Conservation (phyloP, 2,113 vertebrate species). For the Syngnathus scovelli region DNA sequence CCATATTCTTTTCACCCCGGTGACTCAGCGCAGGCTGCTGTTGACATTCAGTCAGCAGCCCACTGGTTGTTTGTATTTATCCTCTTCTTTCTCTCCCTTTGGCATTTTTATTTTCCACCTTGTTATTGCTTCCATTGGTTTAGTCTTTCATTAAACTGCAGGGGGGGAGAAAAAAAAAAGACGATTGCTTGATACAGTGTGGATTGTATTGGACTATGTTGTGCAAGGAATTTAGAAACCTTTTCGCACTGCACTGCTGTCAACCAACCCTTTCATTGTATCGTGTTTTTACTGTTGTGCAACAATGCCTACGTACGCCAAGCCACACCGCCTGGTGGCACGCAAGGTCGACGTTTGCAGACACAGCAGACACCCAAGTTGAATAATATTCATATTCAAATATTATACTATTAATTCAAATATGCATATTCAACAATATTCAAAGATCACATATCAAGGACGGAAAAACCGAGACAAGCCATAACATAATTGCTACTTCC, state of each 20-base stretch:
- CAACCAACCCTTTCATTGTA: background rate
- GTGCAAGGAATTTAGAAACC: background rate
- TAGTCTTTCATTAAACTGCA: constrained; percentile 18
- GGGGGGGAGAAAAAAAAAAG: constrained; percentile 8
- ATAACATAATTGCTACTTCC: too few relatives aligned
- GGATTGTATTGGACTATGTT: background rate
- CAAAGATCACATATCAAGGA: too few relatives aligned
- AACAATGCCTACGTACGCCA: too few relatives aligned
- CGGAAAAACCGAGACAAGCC: too few relatives aligned
- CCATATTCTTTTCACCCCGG: constrained; percentile 46
- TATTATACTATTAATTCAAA: too few relatives aligned
- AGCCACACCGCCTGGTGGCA: background rate
- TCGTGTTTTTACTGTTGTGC: background rate
- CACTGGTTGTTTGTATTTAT: constrained; percentile 31
- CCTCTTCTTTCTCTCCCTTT: constrained; percentile 13
- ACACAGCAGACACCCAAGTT: background rate
- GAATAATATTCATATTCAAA: background rate
- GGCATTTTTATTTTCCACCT: constrained; percentile 22
- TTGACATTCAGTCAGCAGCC: constrained; percentile 40
- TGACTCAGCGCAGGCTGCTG: constrained; percentile 42
- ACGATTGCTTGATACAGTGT: constrained; percentile 15
- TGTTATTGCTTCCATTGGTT: constrained; percentile 37
- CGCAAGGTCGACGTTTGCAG: background rate
- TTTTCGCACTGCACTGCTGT: background rate
- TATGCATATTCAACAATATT: too few relatives aligned